These are phyloP conservation scores for Atlantisia rogersi DNA, from an alignment of 2,113 vertebrate genomes.

Conservation along the genomic window DNA sequence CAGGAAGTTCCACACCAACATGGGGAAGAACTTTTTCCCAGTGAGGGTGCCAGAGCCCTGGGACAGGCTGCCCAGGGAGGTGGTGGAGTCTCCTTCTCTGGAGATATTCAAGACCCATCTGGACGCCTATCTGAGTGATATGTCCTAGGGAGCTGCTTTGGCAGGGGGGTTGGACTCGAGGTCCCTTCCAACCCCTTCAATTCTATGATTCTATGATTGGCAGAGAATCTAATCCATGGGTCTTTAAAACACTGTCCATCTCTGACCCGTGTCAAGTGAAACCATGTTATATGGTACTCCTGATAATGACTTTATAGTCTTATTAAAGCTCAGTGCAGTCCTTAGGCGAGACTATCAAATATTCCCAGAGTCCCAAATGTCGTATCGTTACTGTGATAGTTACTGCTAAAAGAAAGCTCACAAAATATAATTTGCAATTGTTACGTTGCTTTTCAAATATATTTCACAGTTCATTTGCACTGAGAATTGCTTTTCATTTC, in stretches of 20 bases:
- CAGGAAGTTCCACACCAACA: too few species aligned
- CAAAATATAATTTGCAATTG: not conserved
- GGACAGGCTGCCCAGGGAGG: too few species aligned
- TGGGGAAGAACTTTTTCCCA: too few species aligned
- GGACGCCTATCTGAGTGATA: too few species aligned
- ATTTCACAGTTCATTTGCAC: not conserved
- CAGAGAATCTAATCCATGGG: not conserved
- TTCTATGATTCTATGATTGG: too few species aligned
- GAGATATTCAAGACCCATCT: too few species aligned
- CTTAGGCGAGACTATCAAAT: not conserved
- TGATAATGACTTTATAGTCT: not conserved
- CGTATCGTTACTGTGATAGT: not conserved
- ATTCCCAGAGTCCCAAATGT: not conserved
- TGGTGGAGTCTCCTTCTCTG: too few species aligned
- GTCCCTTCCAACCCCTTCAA: too few species aligned
- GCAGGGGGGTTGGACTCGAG: too few species aligned
- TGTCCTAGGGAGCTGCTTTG: too few species aligned
- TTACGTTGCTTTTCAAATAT: not conserved
- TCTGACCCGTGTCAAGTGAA: not conserved
- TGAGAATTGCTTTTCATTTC: conserved; percentile 11
- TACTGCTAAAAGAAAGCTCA: not conserved
- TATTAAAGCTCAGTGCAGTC: not conserved
- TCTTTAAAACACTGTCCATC: not conserved
- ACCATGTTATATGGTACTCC: not conserved
- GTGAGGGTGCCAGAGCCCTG: too few species aligned